A percentile compares a stretch with the other conserved stretches of the same genome.
Conservation (phyloP, 2,888 invertebrate species). For the Lasioglossum zephyrum region DNA sequence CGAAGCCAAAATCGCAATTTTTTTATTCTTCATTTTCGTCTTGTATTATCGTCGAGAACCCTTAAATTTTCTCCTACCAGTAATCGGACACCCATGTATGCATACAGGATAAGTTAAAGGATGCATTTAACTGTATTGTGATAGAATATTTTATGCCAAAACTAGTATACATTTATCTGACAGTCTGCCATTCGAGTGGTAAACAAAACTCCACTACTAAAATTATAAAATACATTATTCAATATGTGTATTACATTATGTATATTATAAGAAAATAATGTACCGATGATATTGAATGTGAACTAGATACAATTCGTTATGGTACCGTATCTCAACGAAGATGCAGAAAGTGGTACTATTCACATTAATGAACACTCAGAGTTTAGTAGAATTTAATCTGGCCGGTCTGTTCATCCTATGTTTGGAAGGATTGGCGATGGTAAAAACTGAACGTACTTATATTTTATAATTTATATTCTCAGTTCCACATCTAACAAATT, state of each 20-base stretch:
- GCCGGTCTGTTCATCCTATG: constrained; percentile 27
- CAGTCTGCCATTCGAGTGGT: too few species aligned
- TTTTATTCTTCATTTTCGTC: too few species aligned
- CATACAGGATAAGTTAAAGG: too few species aligned
- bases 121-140: too few species aligned
- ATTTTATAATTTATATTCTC: neutral
- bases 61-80: too few species aligned
- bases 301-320: constrained; percentile 45
- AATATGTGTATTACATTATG: neutral
- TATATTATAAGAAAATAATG: neutral
- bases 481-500: neutral
- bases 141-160: too few species aligned
- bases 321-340: constrained; percentile 28
- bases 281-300: neutral
- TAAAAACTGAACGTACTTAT: neutral
- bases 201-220: too few species aligned
- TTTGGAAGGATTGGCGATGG: constrained; percentile 41
- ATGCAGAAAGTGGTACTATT: constrained; percentile 46
- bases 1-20: too few species aligned
- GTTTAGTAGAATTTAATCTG: constrained; percentile 12
- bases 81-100: too few species aligned
- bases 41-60: too few species aligned
- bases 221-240: too few species aligned
- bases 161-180: too few species aligned
- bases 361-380: constrained; percentile 32